Percentiles rank a stretch among this genome's conserved stretches.
Evolutionary conservation across 2,113 vertebrate genomes (phyloP).

Genomic region (Dasypus novemcinctus): DNA sequence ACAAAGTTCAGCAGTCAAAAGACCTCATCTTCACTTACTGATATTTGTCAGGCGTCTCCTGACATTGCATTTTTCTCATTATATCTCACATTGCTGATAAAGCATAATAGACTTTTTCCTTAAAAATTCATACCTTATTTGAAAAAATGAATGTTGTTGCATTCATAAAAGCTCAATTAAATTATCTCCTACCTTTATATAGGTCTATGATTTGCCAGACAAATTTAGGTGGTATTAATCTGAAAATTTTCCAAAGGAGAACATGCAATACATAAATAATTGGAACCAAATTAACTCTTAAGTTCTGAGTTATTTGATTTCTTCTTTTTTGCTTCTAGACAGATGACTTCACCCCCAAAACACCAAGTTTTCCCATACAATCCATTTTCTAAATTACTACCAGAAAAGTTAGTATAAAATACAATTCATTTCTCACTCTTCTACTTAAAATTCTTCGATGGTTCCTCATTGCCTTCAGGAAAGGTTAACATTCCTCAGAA

Average conservation of each 20-base stretch:
- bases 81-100: neutral
- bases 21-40: neutral
- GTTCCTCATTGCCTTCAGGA: neutral
- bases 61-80: neutral
- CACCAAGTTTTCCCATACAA: neutral
- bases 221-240: neutral
- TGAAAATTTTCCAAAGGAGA: constrained; percentile 8
- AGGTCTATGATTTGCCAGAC: neutral
- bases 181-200: neutral
- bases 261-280: neutral
- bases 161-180: neutral
- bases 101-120: neutral
- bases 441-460: neutral
- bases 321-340: neutral
- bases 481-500: neutral
- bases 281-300: neutral
- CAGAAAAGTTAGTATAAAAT: neutral
- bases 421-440: neutral
- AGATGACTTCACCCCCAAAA: neutral
- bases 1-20: neutral
- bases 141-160: neutral
- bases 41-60: neutral
- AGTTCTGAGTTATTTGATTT: neutral
- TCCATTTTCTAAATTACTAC: neutral
- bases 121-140: neutral